Conservation (phyloP, 2,113 vertebrate species). For the Cryptotis parvus region DNA sequence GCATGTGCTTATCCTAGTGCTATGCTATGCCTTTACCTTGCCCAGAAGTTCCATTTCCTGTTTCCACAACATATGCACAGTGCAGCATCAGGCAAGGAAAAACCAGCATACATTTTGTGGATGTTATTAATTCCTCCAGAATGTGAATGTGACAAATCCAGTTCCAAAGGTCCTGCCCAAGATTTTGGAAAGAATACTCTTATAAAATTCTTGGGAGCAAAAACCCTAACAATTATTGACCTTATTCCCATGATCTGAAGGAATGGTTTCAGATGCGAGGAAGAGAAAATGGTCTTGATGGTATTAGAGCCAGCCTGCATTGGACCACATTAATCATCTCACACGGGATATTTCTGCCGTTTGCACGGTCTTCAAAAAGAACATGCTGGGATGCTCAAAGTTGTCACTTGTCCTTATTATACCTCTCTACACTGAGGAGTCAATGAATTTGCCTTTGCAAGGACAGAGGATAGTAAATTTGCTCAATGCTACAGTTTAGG, state of each 20-base stretch:
- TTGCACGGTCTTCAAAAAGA: background rate
- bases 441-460: background rate
- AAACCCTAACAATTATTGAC: too few relatives aligned
- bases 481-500: background rate
- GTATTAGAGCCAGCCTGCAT: background rate
- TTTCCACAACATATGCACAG: background rate
- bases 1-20: background rate
- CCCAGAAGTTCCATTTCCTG: background rate
- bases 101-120: background rate
- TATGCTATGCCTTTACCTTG: background rate
- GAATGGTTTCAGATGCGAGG: too few relatives aligned
- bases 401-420: background rate
- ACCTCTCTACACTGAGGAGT: background rate
- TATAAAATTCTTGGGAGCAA: background rate
- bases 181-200: background rate
- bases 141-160: background rate
- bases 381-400: background rate
- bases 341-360: background rate
- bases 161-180: background rate
- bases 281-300: background rate
- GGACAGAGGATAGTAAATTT: background rate
- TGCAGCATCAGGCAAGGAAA: background rate
- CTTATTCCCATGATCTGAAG: too few relatives aligned
- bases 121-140: slow-evolving; percentile 14
- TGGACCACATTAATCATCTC: background rate